Evolutionary conservation across 2,113 vertebrate genomes (phyloP).

Genomic region (Ammospiza nelsoni): DNA sequence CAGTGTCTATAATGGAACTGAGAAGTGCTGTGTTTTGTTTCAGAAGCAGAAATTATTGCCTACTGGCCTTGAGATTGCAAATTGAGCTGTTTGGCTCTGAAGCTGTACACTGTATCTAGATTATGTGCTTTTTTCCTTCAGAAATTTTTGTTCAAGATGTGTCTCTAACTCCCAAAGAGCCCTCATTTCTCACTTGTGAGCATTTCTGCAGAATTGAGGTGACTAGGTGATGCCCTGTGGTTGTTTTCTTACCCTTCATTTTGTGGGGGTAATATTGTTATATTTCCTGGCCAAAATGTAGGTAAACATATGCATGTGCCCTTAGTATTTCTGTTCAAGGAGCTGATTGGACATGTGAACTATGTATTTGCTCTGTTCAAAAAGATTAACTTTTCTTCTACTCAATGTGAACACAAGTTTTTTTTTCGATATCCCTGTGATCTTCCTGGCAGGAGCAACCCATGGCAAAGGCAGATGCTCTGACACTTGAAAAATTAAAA

Average conservation of each 20-base stretch:
- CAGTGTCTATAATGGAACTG: background rate
- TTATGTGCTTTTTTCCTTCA: background rate
- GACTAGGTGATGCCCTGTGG: background rate
- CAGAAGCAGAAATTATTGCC: background rate
- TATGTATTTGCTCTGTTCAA: background rate
- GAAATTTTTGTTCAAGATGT: background rate
- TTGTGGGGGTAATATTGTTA: background rate
- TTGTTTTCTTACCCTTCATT: background rate
- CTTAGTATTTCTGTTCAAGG: background rate
- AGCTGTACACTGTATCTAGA: background rate
- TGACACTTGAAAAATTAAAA: background rate
- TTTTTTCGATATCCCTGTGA: background rate
- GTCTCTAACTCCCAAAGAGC: background rate
- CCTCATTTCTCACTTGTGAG: background rate
- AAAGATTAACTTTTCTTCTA: background rate
- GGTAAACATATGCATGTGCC: background rate
- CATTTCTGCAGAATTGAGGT: background rate
- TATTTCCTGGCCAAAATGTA: background rate
- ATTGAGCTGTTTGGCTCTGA: background rate
- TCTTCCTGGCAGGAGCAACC: background rate
- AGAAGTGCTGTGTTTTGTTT: constrained; percentile 10
- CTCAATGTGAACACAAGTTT: background rate
- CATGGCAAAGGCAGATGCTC: background rate
- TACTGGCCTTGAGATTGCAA: background rate
- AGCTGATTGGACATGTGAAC: background rate